These are phyloP conservation scores for Pitta sordida DNA, from an alignment of 2,113 vertebrate species.

Conservation along the genomic window DNA sequence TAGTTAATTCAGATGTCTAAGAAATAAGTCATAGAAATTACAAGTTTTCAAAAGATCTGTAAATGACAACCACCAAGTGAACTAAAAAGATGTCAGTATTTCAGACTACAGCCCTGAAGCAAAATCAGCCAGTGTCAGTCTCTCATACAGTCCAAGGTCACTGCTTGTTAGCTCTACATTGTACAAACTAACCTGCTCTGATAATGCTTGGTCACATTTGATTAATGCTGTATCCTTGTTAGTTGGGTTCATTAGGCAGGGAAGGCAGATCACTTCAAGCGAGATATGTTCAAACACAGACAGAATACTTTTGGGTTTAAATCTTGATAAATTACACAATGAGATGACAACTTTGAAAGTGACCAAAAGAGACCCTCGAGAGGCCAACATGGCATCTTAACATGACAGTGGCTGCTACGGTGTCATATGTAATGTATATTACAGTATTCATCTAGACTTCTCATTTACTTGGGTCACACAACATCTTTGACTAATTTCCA, in stretches of 20 bases:
- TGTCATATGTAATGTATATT: rapidly evolving
- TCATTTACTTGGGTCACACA: neutral
- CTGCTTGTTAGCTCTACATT: neutral
- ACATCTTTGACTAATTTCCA: neutral
- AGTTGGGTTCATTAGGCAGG: neutral
- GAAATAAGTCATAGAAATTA: neutral
- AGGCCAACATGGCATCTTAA: neutral
- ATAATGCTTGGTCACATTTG: neutral
- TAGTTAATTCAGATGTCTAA: neutral
- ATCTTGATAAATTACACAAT: neutral
- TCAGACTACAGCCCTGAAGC: neutral
- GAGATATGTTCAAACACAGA: neutral
- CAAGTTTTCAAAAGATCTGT: neutral
- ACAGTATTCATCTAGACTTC: neutral
- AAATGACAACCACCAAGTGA: neutral
- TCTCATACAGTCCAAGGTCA: neutral
- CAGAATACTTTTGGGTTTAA: neutral
- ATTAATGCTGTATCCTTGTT: neutral
- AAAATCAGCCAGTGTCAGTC: neutral
- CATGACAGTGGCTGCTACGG: neutral
- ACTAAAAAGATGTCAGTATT: neutral
- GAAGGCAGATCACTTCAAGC: neutral
- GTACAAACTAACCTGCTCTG: neutral
- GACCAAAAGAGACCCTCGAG: neutral
- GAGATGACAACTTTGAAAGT: neutral